Percentiles rank a stretch among this genome's conserved stretches.
Evolutionary conservation across 2,113 vertebrate genomes (phyloP).

Genomic region (Zosterops hypoxanthus): DNA sequence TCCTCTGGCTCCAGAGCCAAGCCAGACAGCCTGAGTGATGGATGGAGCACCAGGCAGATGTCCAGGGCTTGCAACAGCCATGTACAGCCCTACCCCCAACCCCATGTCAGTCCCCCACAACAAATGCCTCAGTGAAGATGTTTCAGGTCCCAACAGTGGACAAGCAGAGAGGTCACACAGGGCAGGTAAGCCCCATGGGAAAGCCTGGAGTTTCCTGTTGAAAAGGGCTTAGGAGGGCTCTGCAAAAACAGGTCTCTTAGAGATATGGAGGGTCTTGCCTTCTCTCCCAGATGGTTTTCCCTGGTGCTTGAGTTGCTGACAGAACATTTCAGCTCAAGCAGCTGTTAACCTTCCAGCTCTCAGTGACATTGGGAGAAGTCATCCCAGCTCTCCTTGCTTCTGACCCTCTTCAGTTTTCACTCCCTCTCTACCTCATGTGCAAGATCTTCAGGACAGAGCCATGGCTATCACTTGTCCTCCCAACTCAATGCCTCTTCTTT

Average conservation of each 20-base stretch:
- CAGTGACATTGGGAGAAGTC: background rate
- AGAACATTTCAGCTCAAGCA: background rate
- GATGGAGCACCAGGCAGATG: background rate
- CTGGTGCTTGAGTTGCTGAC: background rate
- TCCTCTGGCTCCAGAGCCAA: accelerated
- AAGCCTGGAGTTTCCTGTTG: background rate
- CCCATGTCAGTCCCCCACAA: accelerated
- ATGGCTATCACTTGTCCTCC: background rate
- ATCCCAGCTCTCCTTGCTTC: background rate
- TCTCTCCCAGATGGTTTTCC: background rate
- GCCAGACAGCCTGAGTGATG: background rate
- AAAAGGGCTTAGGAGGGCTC: background rate
- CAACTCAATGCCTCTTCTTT: background rate
- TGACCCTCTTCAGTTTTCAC: background rate
- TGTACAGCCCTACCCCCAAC: accelerated
- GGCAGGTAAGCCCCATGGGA: accelerated
- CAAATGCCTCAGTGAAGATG: accelerated
- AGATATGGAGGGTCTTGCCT: background rate
- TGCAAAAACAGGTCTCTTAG: background rate
- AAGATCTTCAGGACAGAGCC: background rate
- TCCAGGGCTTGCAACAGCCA: background rate
- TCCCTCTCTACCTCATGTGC: background rate
- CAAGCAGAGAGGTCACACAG: background rate
- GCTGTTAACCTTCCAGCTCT: background rate
- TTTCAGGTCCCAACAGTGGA: accelerated